Percentiles rank a stretch among this genome's conserved stretches.
phyloP scores from a whole-genome alignment of 1,140 invertebrate species.

The Lepidurus arcticus region DNA sequence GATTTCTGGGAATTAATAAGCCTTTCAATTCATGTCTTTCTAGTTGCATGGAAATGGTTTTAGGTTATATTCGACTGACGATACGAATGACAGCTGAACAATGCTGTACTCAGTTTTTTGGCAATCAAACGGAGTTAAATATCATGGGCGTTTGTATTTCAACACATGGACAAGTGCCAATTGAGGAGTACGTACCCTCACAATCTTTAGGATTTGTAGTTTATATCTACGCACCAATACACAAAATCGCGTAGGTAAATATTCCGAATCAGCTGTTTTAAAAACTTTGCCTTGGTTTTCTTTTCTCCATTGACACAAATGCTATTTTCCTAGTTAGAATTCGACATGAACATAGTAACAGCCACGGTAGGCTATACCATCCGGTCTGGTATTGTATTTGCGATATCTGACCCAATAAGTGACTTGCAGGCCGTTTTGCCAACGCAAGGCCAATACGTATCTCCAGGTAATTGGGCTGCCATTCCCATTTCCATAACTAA shows the following conservation, averaged over 20 bases:
- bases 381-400: slow-evolving; percentile 24
- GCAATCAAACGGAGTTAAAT: slow-evolving; percentile 24
- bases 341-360: slow-evolving; percentile 25
- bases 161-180: neutral
- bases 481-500: slow-evolving; percentile 27
- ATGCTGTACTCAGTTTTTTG: slow-evolving; percentile 31
- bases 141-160: slow-evolving; percentile 30
- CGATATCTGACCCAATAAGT: slow-evolving; percentile 25
- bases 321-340: neutral
- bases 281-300: neutral
- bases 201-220: slow-evolving; percentile 30
- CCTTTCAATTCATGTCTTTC: neutral
- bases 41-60: slow-evolving; percentile 28
- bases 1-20: neutral
- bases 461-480: slow-evolving; percentile 29
- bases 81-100: neutral
- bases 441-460: slow-evolving; percentile 16
- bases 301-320: neutral
- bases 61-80: slow-evolving; percentile 23
- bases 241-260: slow-evolving; percentile 28
- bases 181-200: slow-evolving; percentile 27
- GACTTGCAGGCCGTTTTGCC: slow-evolving; percentile 20
- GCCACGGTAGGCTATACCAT: slow-evolving; percentile 26
- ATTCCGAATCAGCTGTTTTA: neutral
- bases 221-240: slow-evolving; percentile 28